A percentile compares a stretch with the other conserved stretches of the same genome.
These are phyloP conservation scores for Microtus pennsylvanicus DNA, from an alignment of 2,113 vertebrate species.

Conservation along the genomic window DNA sequence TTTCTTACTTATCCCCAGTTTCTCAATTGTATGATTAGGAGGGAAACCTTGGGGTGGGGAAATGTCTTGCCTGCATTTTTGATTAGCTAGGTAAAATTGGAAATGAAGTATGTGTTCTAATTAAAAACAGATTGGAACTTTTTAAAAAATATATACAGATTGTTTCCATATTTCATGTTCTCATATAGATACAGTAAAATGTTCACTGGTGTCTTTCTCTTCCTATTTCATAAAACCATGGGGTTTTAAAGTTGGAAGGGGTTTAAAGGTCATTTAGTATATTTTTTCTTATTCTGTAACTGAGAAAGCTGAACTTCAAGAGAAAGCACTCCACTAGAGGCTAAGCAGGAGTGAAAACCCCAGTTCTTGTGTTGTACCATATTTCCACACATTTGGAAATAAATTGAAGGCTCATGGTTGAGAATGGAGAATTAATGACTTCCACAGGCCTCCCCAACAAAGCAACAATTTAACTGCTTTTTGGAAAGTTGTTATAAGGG, in stretches of 20 bases:
- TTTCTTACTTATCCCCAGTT: background rate
- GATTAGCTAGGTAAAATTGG: conserved; percentile 52
- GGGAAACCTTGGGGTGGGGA: conserved; percentile 34
- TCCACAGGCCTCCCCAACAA: background rate
- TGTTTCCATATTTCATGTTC: conserved; percentile 49
- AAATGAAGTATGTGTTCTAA: conserved; percentile 54
- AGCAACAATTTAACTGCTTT: conserved; percentile 14
- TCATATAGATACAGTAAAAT: conserved; percentile 43
- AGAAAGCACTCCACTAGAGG: conserved; percentile 5
- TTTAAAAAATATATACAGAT: conserved; percentile 30
- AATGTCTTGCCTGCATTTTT: conserved; percentile 61
- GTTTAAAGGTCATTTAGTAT: conserved; percentile 33
- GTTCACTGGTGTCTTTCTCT: conserved; percentile 41
- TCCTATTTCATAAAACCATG: conserved; percentile 46
- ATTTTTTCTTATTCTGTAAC: conserved; percentile 15
- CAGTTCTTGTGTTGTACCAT: background rate
- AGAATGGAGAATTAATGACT: background rate
- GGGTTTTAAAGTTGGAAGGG: conserved; percentile 40
- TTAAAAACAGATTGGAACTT: conserved; percentile 53
- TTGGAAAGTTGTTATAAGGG: background rate
- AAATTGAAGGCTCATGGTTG: background rate
- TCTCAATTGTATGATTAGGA: conserved; percentile 52
- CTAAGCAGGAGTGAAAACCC: conserved; percentile 38
- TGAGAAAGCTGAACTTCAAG: conserved; percentile 31
- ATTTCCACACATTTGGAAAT: conserved; percentile 49